Conservation (phyloP, 2,888 invertebrate species). For the Operophtera brumata region DNA sequence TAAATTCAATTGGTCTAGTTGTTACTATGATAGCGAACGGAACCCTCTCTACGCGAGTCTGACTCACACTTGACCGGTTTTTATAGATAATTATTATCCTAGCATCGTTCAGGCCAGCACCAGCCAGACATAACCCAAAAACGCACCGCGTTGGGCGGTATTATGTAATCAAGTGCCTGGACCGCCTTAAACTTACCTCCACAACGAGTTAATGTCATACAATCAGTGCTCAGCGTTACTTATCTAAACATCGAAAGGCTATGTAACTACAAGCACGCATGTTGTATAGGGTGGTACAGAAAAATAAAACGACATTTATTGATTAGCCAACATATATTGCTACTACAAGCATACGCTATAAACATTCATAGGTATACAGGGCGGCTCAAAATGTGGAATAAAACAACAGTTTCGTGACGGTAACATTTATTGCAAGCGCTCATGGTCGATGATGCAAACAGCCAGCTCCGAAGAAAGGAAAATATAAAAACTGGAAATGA, state of each 20-base stretch:
- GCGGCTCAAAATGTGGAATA: constrained; percentile 65
- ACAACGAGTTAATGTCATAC: too few relatives aligned
- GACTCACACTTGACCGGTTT: too few relatives aligned
- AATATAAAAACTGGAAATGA: constrained; percentile 57
- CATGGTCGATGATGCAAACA: constrained; percentile 53
- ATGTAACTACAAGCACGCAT: constrained; percentile 44
- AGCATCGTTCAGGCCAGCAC: background rate
- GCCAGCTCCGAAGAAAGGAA: constrained; percentile 48
- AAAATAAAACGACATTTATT: constrained; percentile 68
- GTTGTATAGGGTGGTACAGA: constrained; percentile 38
- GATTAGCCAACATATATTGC: constrained; percentile 28
- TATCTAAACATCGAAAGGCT: constrained; percentile 38
- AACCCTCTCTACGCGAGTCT: too few relatives aligned
- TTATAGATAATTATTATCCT: too few relatives aligned
- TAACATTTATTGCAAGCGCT: constrained; percentile 72
- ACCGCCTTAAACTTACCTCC: background rate
- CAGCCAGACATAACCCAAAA: background rate
- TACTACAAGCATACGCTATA: constrained; percentile 43
- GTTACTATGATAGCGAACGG: too few relatives aligned
- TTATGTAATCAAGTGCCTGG: constrained; percentile 27
- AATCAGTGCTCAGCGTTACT: constrained; percentile 14
- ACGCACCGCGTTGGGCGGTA: constrained; percentile 37
- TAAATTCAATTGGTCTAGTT: too few relatives aligned
- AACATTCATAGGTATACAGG: constrained; percentile 31
- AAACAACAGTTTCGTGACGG: constrained; percentile 65